Conservation (phyloP, 2,888 invertebrate genomes). For the Nephrotoma flavescens region DNA sequence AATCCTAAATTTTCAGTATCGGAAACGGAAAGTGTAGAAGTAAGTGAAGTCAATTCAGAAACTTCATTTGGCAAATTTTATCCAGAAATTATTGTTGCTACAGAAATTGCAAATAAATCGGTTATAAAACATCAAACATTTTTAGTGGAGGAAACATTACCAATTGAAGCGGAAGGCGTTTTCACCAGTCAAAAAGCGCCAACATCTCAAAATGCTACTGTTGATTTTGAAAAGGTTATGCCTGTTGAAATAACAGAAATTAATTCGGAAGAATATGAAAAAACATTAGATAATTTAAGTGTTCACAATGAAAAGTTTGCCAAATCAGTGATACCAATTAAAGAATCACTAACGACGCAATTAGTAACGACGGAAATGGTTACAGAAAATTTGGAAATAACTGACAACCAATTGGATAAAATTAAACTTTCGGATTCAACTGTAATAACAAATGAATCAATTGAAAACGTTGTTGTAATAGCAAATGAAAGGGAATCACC, state of each 20-base stretch:
- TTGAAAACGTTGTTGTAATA: slow-evolving; percentile 32
- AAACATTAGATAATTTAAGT: slow-evolving; percentile 32
- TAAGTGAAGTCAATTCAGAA: slow-evolving; percentile 53
- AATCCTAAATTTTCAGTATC: slow-evolving; percentile 47
- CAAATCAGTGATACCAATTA: slow-evolving; percentile 33
- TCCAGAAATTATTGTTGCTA: slow-evolving; percentile 63
- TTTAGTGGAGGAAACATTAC: slow-evolving; percentile 45
- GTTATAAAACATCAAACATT: slow-evolving; percentile 50
- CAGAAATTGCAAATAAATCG: slow-evolving; percentile 54
- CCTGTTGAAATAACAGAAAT: slow-evolving; percentile 40
- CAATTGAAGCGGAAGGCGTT: slow-evolving; percentile 53
- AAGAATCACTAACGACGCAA: slow-evolving; percentile 42
- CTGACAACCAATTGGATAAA: slow-evolving; percentile 29
- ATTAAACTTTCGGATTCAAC: slow-evolving; percentile 37
- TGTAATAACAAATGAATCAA: slow-evolving; percentile 41
- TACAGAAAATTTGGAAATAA: slow-evolving; percentile 34
- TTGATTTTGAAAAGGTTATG: slow-evolving; percentile 44
- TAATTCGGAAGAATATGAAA: slow-evolving; percentile 50
- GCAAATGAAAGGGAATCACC: slow-evolving; percentile 51
- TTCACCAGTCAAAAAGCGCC: slow-evolving; percentile 43
- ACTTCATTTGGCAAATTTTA: slow-evolving; percentile 63
- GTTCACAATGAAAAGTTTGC: slow-evolving; percentile 27
- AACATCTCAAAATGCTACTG: slow-evolving; percentile 41
- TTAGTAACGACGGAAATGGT: slow-evolving; percentile 46
- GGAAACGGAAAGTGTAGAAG: slow-evolving; percentile 44